A percentile compares a stretch with the other conserved stretches of the same genome.
phyloP scores from a whole-genome alignment of 2,797 vertebrate species.

The Sebastes alutus region DNA sequence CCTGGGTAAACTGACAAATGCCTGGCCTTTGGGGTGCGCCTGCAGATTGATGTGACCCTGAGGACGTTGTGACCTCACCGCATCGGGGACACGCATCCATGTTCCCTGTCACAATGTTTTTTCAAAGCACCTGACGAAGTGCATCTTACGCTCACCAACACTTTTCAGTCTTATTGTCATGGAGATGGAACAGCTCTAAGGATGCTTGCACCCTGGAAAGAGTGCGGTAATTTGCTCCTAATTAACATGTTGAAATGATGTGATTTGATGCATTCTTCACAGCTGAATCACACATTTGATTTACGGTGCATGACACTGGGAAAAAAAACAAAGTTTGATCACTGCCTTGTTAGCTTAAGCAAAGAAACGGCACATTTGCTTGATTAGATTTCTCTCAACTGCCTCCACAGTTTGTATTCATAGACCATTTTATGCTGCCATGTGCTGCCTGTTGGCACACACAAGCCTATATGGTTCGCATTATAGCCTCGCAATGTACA shows the following conservation, averaged over 20 bases:
- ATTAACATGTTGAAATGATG: conserved; percentile 40
- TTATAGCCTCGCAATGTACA: conserved; percentile 10
- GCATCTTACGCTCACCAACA: not conserved
- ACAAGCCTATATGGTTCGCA: conserved; percentile 25
- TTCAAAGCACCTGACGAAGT: conserved; percentile 26
- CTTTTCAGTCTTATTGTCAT: conserved; percentile 19
- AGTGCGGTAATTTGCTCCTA: conserved; percentile 30
- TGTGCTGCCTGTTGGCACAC: not conserved
- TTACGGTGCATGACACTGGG: not conserved
- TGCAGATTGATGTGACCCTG: conserved; percentile 49
- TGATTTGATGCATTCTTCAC: conserved; percentile 15
- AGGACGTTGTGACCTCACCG: conserved; percentile 39
- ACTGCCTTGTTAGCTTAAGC: conserved; percentile 20
- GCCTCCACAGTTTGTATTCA: conserved; percentile 12
- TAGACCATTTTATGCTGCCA: not conserved
- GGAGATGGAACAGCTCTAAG: conserved; percentile 10
- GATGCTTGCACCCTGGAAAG: conserved; percentile 14
- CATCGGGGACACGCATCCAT: not conserved
- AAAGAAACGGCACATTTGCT: not conserved
- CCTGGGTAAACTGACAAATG: conserved; percentile 80
- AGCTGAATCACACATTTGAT: conserved; percentile 25
- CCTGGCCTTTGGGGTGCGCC: conserved; percentile 55
- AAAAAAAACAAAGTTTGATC: not conserved
- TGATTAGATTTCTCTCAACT: conserved; percentile 23
- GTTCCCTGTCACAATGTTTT: conserved; percentile 10